These are phyloP conservation scores for Dicyrtomina minuta DNA, from an alignment of 2,888 invertebrate genomes.

Conservation along the genomic window DNA sequence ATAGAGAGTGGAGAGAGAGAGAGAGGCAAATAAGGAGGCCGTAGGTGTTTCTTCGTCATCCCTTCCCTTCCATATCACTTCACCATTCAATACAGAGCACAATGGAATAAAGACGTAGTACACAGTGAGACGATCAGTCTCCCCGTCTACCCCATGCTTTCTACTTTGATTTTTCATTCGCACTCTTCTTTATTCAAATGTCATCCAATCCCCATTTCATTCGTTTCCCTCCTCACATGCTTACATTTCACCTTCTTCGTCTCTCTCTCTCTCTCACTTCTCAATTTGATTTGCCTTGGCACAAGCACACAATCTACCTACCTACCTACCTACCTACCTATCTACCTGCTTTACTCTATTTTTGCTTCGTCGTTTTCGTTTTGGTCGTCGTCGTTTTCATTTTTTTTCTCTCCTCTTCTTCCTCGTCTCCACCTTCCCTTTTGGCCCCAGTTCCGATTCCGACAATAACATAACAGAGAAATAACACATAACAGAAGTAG, in stretches of 20 bases:
- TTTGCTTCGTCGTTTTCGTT: too few species aligned
- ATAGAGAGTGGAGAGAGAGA: background rate
- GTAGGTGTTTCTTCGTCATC: background rate
- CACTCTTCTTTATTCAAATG: slow-evolving; percentile 42
- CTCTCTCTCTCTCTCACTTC: slow-evolving; percentile 4
- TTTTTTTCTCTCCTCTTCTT: slow-evolving; percentile 11
- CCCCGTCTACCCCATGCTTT: slow-evolving; percentile 37
- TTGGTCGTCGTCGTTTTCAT: too few species aligned
- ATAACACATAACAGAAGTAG: too few species aligned
- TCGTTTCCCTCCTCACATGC: slow-evolving; percentile 12
- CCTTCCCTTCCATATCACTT: slow-evolving; percentile 15
- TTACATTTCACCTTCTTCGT: slow-evolving; percentile 20
- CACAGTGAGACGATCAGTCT: slow-evolving; percentile 16
- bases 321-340: too few species aligned
- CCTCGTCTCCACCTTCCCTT: background rate
- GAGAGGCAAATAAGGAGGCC: slow-evolving; percentile 25
- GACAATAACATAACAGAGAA: too few species aligned
- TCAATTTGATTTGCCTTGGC: too few species aligned
- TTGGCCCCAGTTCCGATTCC: background rate
- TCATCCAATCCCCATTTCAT: slow-evolving; percentile 37
- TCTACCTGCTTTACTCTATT: too few species aligned
- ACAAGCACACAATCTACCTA: slow-evolving; percentile 19
- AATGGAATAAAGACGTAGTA: slow-evolving; percentile 34
- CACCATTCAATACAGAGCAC: slow-evolving; percentile 33
- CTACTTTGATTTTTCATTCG: slow-evolving; percentile 42